phyloP scores from a whole-genome alignment of 2,888 invertebrate species.

The Drosophila sordidula region DNA sequence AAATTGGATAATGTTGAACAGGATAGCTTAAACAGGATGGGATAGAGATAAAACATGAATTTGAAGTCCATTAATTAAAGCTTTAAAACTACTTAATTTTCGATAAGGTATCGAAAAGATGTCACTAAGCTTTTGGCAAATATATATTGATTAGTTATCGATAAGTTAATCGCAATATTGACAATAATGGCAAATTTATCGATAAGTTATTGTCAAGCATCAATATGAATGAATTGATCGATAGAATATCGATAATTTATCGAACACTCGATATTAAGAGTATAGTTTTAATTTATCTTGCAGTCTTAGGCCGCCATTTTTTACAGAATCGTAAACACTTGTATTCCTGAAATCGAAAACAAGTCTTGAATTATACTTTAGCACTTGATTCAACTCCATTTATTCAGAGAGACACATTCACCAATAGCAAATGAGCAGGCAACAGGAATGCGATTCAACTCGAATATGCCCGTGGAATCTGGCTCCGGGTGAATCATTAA shows the following conservation, averaged over 20 bases:
- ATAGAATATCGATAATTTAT: too few species aligned
- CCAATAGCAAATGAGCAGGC: not conserved
- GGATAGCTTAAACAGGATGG: too few species aligned
- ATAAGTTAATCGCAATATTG: not conserved
- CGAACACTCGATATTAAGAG: too few species aligned
- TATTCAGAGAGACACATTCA: not conserved
- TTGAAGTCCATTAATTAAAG: not conserved
- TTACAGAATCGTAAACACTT: not conserved
- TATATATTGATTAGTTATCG: not conserved
- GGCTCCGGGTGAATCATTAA: not conserved
- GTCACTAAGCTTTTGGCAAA: too few species aligned
- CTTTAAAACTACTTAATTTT: not conserved
- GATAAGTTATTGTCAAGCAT: not conserved
- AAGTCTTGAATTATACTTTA: not conserved
- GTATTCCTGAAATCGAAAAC: not conserved
- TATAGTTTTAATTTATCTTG: not conserved
- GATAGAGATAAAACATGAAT: too few species aligned
- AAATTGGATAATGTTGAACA: too few species aligned
- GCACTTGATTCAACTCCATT: not conserved
- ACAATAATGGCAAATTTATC: not conserved
- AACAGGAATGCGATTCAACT: not conserved
- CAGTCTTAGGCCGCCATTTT: not conserved
- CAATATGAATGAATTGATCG: too few species aligned
- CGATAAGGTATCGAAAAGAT: too few species aligned
- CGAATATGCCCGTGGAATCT: not conserved